Base-by-base conservation (phyloP, 2,888 invertebrate genomes). In the Nasonia oneida region DNA sequence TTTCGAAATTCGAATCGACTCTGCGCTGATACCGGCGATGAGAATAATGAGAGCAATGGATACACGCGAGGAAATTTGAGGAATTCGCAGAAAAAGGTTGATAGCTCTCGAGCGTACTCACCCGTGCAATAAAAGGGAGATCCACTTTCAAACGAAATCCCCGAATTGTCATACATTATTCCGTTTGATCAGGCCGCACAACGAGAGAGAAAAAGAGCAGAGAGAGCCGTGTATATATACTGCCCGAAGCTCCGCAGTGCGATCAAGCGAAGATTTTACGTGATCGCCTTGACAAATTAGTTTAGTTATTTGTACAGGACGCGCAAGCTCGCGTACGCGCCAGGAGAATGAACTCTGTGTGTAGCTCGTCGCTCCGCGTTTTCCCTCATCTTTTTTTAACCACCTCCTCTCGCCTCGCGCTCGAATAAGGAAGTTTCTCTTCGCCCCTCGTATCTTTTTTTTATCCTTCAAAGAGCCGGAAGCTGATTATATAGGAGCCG, bases 381-480 rank as follows among this genome's bases (percentile, higher is more conserved):
- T 61, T 39, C 57, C 81, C 47, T 67, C 29, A 47, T 61, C 61
- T 57, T 47, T 70, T 47, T 57, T 29, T 73, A 42, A 61, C 81
- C 42, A 57, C 29, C 8, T 14, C 71, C 71, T 2, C 29, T 12
- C 23, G 0, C n/a, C 67, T 29, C 29, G 29, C 14, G 42, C 50
- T 80, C 70, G 23, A 53, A 29, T 29, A 70, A 80, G 80, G 50
- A 71, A 73, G 42, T 73, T 42, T 73, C 70, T 57, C 23, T n/a
- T 64, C 29, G 42, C 50, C 18, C 39, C 42, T 50, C 42, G 42
- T 37, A 37, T 4, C 37, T 37, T 47, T 29, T 73, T 42, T 18
- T 47, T 23, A n/a, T 10, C 23, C 12, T 18, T 73, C 73, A 42
- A 47, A 67, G 67, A 67, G 33, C 67, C 67, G 47, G 47, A 73